Percentiles rank a stretch among this genome's conserved stretches.
Conservation (phyloP, 2,888 invertebrate genomes). For the Eretmocerus hayati region DNA sequence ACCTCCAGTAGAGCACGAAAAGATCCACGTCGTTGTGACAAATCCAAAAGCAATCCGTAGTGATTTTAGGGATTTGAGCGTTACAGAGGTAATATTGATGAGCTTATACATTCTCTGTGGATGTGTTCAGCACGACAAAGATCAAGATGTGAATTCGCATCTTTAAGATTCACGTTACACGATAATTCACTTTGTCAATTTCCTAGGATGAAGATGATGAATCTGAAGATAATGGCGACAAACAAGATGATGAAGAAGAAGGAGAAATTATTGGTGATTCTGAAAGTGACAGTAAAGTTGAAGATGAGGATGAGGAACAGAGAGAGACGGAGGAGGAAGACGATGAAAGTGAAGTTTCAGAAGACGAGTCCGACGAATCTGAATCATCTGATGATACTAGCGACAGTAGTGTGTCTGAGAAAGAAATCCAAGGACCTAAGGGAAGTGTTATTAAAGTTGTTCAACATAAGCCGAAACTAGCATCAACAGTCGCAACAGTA, state of each 20-base stretch:
- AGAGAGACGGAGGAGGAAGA: conserved; percentile 24
- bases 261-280: conserved; percentile 25
- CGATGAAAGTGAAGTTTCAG: conserved; percentile 28
- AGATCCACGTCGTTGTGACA: conserved; percentile 40
- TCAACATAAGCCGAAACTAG: conserved; percentile 45
- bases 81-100: conserved; percentile 28
- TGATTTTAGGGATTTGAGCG: conserved; percentile 24
- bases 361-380: conserved; percentile 20
- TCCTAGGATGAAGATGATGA: conserved; percentile 11
- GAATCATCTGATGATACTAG: conserved; percentile 30
- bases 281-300: conserved; percentile 22
- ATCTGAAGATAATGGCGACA: conserved; percentile 24
- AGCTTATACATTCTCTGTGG: background rate
- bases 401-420: conserved; percentile 48
- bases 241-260: conserved; percentile 29
- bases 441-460: conserved; percentile 53
- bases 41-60: conserved; percentile 28
- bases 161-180: too few relatives aligned
- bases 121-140: too few relatives aligned
- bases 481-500: conserved; percentile 51
- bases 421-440: conserved; percentile 50
- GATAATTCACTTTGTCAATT: conserved; percentile 1
- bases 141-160: too few relatives aligned
- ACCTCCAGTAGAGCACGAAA: conserved; percentile 29
- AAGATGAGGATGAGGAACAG: conserved; percentile 27